A percentile compares a stretch with the other conserved stretches of the same genome.
Conservation (phyloP, 2,888 invertebrate genomes). For the Ethmia dodecea region DNA sequence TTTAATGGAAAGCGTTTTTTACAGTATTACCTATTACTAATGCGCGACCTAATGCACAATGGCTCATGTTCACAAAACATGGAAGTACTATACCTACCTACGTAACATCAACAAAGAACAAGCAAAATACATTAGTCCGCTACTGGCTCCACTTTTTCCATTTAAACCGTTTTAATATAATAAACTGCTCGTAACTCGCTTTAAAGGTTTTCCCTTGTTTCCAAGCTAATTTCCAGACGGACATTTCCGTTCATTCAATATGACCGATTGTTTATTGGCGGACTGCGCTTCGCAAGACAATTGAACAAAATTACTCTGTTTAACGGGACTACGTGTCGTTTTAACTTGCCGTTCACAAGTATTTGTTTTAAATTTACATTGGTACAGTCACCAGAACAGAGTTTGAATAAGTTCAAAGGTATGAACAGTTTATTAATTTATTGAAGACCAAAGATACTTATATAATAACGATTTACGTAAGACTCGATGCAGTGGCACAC, state of each 20-base stretch:
- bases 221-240: conserved; percentile 68
- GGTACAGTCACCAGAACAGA: no score
- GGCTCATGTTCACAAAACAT: no score
- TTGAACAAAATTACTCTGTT: conserved; percentile 63
- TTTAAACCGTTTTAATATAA: conserved; percentile 64
- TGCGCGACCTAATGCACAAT: no score
- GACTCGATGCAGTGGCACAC: background rate
- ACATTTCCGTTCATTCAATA: conserved; percentile 77
- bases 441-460: no score
- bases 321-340: conserved; percentile 48
- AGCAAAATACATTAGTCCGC: conserved; percentile 56
- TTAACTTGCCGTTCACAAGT: no score
- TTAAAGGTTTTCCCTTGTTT: conserved; percentile 75
- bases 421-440: no score
- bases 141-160: conserved; percentile 43
- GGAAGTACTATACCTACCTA: no score
- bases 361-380: no score
- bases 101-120: conserved; percentile 33
- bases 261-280: conserved; percentile 74
- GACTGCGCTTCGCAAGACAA: conserved; percentile 64
- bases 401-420: no score
- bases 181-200: conserved; percentile 58
- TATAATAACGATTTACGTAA: no score
- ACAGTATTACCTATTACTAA: no score
- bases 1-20: no score